phyloP scores from a whole-genome alignment of 1,140 invertebrate species.

The Nasonia vitripennis region DNA sequence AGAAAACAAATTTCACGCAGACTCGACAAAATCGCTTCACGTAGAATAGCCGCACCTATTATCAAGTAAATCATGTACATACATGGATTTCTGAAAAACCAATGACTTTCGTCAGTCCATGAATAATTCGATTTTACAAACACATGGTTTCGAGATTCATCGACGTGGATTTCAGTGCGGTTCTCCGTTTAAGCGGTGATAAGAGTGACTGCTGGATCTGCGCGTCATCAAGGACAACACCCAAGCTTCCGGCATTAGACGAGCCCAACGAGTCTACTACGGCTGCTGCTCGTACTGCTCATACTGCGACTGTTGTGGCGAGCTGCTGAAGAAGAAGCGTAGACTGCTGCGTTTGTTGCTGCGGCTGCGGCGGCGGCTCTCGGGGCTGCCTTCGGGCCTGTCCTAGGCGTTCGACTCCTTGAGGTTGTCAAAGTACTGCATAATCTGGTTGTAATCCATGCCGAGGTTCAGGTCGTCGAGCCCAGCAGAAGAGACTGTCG shows the following conservation, averaged over 20 bases:
- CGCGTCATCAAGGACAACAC: too few relatives aligned
- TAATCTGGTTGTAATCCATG: constrained; percentile 97
- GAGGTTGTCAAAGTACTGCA: constrained; percentile 97
- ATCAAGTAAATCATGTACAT: too few relatives aligned
- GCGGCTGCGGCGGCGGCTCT: constrained; percentile 32
- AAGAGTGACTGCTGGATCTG: not conserved
- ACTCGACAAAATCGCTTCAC: not conserved
- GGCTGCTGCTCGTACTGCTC: constrained; percentile 7
- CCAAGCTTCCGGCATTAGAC: not conserved
- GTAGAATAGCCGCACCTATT: not conserved
- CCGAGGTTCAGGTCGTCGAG: constrained; percentile 88
- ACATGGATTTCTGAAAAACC: too few relatives aligned
- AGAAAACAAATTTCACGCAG: not conserved
- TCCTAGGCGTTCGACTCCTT: constrained; percentile 82
- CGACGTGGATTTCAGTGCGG: not conserved
- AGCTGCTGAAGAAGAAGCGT: constrained; percentile 30
- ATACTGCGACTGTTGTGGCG: constrained; percentile 20
- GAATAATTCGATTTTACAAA: not conserved
- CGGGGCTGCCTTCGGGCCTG: constrained; percentile 44
- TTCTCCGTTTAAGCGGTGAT: not conserved
- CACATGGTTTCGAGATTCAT: not conserved
- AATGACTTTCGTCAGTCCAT: too few relatives aligned
- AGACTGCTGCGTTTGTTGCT: constrained; percentile 27
- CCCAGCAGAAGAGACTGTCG: constrained; percentile 67
- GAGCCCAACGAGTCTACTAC: constrained; percentile 47